Percentiles rank a stretch among this genome's conserved stretches.
Conservation (phyloP, 2,797 vertebrate genomes). For the Rhodeus uyekii region DNA sequence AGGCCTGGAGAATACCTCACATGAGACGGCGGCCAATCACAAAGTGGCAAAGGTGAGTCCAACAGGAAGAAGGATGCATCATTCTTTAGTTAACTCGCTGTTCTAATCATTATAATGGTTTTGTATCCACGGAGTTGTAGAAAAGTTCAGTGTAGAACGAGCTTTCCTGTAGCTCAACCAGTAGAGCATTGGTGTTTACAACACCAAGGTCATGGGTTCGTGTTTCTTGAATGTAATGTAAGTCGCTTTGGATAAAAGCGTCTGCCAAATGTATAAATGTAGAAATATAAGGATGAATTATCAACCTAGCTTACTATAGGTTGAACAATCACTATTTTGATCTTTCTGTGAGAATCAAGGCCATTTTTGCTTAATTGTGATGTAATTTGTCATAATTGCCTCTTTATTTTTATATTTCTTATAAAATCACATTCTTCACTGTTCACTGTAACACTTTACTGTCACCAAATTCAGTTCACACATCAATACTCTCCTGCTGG, state of each 20-base stretch:
- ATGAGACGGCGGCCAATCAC: slow-evolving; percentile 98
- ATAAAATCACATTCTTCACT: no score
- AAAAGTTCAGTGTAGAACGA: neutral
- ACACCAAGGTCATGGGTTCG: no score
- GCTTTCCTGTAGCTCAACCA: no score
- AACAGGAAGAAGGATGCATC: neutral
- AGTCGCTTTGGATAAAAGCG: no score
- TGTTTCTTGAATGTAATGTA: no score
- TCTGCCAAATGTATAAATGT: no score
- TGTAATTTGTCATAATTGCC: neutral
- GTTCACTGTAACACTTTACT: no score
- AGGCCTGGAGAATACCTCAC: slow-evolving; percentile 98
- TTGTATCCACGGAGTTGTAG: neutral
- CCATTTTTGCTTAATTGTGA: neutral
- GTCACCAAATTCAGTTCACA: no score
- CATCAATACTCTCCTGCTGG: no score
- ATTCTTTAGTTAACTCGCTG: neutral
- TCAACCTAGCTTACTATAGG: neutral
- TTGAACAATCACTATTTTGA: neutral
- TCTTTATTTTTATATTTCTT: no score
- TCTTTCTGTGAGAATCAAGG: neutral
- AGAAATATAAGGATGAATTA: neutral
- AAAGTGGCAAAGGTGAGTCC: slow-evolving; percentile 98
- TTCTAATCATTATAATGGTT: neutral
- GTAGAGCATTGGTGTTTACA: no score